Percentiles rank a stretch among this genome's conserved stretches.
Evolutionary conservation across 1,140 invertebrate genomes (phyloP).

Genomic region (Sipha flava): DNA sequence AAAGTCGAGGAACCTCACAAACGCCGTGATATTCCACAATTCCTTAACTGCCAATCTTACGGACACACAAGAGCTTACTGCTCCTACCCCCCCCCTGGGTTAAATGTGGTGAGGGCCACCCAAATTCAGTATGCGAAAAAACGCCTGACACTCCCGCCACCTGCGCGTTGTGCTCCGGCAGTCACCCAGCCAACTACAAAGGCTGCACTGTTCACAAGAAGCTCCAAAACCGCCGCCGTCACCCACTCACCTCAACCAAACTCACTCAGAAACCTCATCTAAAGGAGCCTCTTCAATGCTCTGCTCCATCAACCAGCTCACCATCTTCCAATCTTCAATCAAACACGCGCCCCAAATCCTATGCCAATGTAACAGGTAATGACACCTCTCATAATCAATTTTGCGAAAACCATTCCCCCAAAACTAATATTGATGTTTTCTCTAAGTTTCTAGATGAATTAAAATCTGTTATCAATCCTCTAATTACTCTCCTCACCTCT

Average conservation of each 20-base stretch:
- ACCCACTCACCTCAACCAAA: neutral
- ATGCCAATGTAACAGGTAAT: neutral
- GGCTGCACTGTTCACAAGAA: constrained; percentile 41
- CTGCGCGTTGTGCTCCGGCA: too few species aligned
- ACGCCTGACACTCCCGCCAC: constrained; percentile 37
- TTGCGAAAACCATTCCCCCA: neutral
- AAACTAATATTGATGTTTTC: neutral
- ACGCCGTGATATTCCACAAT: too few species aligned
- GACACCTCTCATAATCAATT: neutral
- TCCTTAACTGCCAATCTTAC: constrained; percentile 17
- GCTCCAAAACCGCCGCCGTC: constrained; percentile 37
- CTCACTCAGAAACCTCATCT: neutral
- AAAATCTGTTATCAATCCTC: neutral
- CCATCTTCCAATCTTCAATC: neutral
- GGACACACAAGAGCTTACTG: constrained; percentile 41
- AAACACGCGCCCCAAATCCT: neutral
- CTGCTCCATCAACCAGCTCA: too few species aligned
- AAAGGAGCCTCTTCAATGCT: neutral
- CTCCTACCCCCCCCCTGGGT: constrained; percentile 39
- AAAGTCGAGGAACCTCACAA: constrained; percentile 39
- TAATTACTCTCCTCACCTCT: neutral
- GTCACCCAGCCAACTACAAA: too few species aligned
- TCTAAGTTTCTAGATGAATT: neutral
- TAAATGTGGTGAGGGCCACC: constrained; percentile 42
- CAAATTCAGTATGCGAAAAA: constrained; percentile 42